Evolutionary conservation across 2,888 invertebrate species (phyloP).

Genomic region (Plebejus anna): DNA sequence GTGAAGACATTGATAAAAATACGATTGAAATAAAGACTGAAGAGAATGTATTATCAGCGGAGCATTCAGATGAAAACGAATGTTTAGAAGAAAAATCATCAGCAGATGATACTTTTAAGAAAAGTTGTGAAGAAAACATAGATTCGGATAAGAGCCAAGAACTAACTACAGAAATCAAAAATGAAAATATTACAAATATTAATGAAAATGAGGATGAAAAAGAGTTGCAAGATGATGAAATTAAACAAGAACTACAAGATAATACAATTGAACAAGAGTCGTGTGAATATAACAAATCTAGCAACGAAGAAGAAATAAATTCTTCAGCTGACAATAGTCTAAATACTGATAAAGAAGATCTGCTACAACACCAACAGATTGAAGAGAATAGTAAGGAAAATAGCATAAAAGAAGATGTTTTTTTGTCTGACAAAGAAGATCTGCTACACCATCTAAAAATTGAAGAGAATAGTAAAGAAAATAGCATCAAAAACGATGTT

Average conservation of each 20-base stretch:
- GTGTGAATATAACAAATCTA: neutral
- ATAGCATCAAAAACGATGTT: neutral
- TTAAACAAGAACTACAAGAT: neutral
- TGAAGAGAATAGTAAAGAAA: neutral
- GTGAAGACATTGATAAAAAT: neutral
- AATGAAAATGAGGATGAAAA: neutral
- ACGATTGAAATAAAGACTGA: neutral
- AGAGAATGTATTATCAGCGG: neutral
- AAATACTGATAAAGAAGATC: neutral
- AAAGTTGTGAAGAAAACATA: slow-evolving; percentile 8
- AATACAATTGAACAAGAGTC: neutral
- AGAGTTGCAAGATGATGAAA: neutral
- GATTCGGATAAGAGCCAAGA: neutral
- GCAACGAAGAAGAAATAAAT: neutral
- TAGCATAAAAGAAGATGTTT: neutral
- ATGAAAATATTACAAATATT: slow-evolving; percentile 26
- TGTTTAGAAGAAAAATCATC: neutral
- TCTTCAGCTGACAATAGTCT: neutral
- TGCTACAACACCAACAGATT: neutral
- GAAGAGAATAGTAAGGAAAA: neutral
- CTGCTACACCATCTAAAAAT: neutral
- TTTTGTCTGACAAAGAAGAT: neutral
- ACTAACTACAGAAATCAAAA: slow-evolving; percentile 28
- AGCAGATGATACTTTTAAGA: neutral
- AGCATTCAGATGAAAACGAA: slow-evolving; percentile 34